A percentile compares a stretch with the other conserved stretches of the same genome.
phyloP scores from a whole-genome alignment of 2,797 vertebrate genomes.

The Brotula barbata region DNA sequence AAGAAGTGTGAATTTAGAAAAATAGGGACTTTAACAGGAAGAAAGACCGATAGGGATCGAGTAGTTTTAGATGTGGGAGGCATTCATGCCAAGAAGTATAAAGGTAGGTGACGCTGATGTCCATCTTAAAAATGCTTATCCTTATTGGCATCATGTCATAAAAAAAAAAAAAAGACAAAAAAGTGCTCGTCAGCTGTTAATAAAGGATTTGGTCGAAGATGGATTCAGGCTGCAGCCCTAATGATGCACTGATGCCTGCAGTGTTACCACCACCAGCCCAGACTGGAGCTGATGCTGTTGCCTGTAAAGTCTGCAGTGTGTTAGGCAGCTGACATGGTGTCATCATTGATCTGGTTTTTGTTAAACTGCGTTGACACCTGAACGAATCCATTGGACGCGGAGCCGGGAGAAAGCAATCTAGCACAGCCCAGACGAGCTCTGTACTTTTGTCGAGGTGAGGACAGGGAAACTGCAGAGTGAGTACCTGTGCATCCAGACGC shows the following conservation, averaged over 20 bases:
- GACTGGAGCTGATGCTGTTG: conserved; percentile 10
- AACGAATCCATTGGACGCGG: conserved; percentile 73
- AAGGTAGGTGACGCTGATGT: neutral
- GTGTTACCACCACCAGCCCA: conserved; percentile 12
- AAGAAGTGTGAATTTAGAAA: conserved; percentile 1
- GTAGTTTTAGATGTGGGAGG: no score
- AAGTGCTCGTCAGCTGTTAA: conserved; percentile 2
- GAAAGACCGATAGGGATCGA: neutral
- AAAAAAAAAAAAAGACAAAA: no score
- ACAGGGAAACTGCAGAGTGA: conserved; percentile 31
- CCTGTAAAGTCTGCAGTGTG: conserved; percentile 45
- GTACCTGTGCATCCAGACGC: conserved; percentile 2
- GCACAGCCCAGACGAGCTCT: conserved; percentile 40
- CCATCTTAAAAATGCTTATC: neutral
- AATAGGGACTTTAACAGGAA: conserved; percentile 3
- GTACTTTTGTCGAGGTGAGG: conserved; percentile 44
- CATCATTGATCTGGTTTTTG: conserved; percentile 66
- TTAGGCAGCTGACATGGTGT: conserved; percentile 60
- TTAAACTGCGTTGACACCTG: conserved; percentile 69
- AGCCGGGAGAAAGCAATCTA: conserved; percentile 61
- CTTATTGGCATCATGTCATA: neutral
- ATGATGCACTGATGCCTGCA: conserved; percentile 24
- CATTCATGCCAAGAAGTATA: neutral
- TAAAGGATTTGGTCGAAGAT: conserved; percentile 10
- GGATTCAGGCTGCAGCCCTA: neutral